These are phyloP conservation scores for Temnopleurus reevesii DNA, from an alignment of 53 echinoderm and acorn worm genomes.

Conservation along the genomic window DNA sequence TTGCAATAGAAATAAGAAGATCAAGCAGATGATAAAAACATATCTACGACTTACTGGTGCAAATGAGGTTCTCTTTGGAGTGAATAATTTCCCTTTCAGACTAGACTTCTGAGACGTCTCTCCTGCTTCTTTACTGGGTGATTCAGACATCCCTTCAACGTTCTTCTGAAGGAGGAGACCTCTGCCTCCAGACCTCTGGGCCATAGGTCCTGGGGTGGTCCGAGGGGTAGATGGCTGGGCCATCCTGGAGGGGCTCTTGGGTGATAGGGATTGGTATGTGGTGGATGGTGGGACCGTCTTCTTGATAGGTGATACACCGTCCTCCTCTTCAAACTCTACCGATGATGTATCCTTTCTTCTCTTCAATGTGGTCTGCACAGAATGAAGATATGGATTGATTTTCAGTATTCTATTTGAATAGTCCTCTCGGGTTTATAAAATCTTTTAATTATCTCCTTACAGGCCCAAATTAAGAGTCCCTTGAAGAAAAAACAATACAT, in stretches of 20 bases:
- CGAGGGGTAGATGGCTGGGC: background rate
- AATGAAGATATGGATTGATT: too few species aligned
- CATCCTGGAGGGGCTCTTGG: background rate
- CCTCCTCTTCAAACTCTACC: slow-evolving; percentile 47
- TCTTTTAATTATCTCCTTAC: too few species aligned
- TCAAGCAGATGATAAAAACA: too few species aligned
- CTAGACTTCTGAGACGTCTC: background rate
- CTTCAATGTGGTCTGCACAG: slow-evolving; percentile 23
- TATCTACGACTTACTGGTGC: background rate
- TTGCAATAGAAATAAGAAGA: too few species aligned
- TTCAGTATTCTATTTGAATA: too few species aligned
- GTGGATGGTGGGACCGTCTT: background rate
- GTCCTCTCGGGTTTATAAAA: too few species aligned
- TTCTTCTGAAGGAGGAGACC: slow-evolving; percentile 10
- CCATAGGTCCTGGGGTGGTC: background rate
- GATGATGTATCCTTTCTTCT: slow-evolving; percentile 29
- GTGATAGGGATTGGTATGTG: background rate
- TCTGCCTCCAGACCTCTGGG: background rate
- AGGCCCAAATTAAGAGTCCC: too few species aligned
- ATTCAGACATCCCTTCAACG: background rate
- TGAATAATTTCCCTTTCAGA: slow-evolving; percentile 32
- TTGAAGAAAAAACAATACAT: too few species aligned
- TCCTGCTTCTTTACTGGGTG: background rate
- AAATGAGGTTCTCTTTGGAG: slow-evolving; percentile 16
- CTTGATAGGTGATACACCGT: slow-evolving; percentile 50